Base-by-base conservation (phyloP, 2,113 vertebrate genomes). In the Eonycteris spelaea region DNA sequence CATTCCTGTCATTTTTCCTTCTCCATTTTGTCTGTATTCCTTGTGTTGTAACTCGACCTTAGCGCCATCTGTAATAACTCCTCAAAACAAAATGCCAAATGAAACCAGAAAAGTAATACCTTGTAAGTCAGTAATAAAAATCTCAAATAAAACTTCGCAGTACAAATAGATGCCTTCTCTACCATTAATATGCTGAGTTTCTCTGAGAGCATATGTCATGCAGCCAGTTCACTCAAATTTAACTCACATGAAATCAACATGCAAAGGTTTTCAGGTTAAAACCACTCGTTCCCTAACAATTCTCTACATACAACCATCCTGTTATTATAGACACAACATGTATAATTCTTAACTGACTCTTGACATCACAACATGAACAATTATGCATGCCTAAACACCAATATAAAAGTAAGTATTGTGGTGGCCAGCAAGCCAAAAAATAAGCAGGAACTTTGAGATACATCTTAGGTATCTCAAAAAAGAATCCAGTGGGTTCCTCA, bases 31-130 rank as follows among this genome's bases (percentile, higher is more conserved):
- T 78, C 59, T 95, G 33, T 87, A 86, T 26, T 92, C 38, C 10
- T 19, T 77, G 30, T 93, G 28, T 24, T 86, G 30, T 59, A 48
- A 84, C 48, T 83, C 15, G n/a, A 30, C 3, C 15, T 90, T 45
- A 85, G 45, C 87, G 33, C 16, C 33, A 87, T 74, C 33, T 93
- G 22, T 79, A 95, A 35, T 59, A 84, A 90, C 18, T 87, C n/a
- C 75, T 93, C 63, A 83, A 84, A 90, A 90, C 53, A 92, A 87
- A 82, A 79, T 86, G 35, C 22, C 57, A 91, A 94, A 89, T 35
- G n/a, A 89, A 96, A 70, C 7, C 43, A 93, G 40, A 88, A 65
- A 95, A 90, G 75, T 70, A 95, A 75, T 30, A 82, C 11, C 19
- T 67, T 93, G 26, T 80, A 86, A 83, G 4, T 53, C 6, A 85